phyloP scores from a whole-genome alignment of 2,888 invertebrate genomes.

The Lepidonotus clava region DNA sequence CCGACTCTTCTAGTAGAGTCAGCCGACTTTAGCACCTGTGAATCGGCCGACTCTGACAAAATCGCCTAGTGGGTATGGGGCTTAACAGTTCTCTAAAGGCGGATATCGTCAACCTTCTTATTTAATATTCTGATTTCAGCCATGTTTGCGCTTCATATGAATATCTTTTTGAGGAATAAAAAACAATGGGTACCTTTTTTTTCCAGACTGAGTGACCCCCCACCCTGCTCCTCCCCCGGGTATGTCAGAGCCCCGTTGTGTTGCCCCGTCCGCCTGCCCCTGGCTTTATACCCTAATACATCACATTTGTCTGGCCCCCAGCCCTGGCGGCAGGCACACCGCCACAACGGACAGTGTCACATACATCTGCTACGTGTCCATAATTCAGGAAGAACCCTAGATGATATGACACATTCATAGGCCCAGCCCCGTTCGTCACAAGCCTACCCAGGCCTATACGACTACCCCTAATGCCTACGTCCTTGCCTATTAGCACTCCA shows the following conservation, averaged over 20 bases:
- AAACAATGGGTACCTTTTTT: no score
- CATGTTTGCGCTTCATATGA: no score
- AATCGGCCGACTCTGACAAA: no score
- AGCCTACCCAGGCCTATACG: background rate
- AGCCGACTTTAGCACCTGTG: no score
- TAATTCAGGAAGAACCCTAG: conserved; percentile 5
- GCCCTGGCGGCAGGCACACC: background rate
- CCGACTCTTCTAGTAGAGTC: no score
- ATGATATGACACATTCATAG: conserved; percentile 39
- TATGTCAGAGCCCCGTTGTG: conserved; percentile 22
- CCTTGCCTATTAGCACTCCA: conserved; percentile 11
- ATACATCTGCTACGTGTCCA: conserved; percentile 18
- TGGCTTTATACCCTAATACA: background rate
- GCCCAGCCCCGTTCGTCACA: background rate
- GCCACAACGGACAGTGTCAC: conserved; percentile 22
- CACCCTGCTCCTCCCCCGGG: no score
- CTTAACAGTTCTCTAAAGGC: no score
- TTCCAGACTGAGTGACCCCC: no score
- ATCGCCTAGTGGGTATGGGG: no score
- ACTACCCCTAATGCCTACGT: background rate
- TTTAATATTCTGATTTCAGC: no score
- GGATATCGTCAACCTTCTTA: no score
- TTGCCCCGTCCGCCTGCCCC: background rate
- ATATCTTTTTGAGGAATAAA: no score
- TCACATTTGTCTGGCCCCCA: background rate